phyloP scores from a whole-genome alignment of 2,888 invertebrate genomes.

The Hybos culiciformis region DNA sequence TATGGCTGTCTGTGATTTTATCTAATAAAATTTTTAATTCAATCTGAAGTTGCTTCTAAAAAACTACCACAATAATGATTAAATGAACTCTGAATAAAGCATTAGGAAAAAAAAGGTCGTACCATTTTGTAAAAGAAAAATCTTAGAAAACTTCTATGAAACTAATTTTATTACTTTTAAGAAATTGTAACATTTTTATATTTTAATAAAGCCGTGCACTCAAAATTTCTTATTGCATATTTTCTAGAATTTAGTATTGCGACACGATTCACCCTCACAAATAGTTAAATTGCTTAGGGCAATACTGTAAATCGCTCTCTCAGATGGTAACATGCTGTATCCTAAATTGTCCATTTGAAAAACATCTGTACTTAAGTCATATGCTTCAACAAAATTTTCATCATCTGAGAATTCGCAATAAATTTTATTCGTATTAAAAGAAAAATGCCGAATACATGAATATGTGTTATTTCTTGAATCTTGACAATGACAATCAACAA shows the following conservation, averaged over 20 bases:
- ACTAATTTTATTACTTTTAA: no score
- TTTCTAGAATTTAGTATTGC: conserved; percentile 9
- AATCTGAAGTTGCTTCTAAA: no score
- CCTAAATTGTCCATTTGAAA: conserved; percentile 57
- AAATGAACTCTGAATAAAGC: no score
- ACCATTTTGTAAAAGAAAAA: no score
- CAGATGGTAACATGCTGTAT: conserved; percentile 37
- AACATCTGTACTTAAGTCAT: conserved; percentile 55
- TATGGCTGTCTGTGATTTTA: no score
- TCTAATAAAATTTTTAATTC: no score
- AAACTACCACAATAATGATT: no score
- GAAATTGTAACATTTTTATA: no score
- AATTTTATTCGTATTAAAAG: conserved; percentile 30
- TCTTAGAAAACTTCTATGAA: no score
- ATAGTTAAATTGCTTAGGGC: conserved; percentile 25
- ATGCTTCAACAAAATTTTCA: conserved; percentile 60
- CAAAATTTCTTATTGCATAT: no score
- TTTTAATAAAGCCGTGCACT: no score
- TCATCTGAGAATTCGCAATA: conserved; percentile 37
- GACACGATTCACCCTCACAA: conserved; percentile 27
- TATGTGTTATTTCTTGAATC: conserved; percentile 76
- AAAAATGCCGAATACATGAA: conserved; percentile 56
- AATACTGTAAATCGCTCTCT: conserved; percentile 40
- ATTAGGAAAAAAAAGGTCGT: no score
- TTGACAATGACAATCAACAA: conserved; percentile 70